These are phyloP conservation scores for Sebastes umbrosus DNA, from an alignment of 2,797 vertebrate species.

Conservation along the genomic window DNA sequence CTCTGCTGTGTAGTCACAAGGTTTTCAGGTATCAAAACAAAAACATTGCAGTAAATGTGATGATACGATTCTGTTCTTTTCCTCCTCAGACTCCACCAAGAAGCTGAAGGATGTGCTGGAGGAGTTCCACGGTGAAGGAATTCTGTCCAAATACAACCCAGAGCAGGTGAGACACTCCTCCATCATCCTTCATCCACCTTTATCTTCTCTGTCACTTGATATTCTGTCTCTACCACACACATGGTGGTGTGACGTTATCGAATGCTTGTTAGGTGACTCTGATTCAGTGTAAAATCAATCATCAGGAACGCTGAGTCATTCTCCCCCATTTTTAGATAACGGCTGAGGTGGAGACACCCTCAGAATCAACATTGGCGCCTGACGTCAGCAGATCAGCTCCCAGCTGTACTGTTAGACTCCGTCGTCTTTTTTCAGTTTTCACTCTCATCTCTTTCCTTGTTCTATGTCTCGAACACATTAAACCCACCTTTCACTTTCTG, in stretches of 20 bases:
- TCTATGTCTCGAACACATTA: background rate
- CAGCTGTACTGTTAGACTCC: background rate
- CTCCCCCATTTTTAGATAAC: background rate
- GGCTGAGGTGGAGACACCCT: conserved; percentile 18
- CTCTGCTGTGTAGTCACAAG: background rate
- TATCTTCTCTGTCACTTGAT: background rate
- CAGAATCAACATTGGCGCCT: conserved; percentile 9
- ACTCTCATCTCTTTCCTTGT: background rate
- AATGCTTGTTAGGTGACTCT: background rate
- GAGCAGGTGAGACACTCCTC: conserved; percentile 84
- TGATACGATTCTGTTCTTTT: background rate
- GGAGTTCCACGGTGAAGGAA: conserved; percentile 89
- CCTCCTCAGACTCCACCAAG: conserved; percentile 2
- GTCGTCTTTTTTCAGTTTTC: background rate
- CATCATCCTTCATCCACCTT: background rate
- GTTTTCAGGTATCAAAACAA: background rate
- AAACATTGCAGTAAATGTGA: background rate
- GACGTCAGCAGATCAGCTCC: conserved; percentile 28
- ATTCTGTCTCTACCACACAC: background rate
- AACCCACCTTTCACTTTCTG: background rate
- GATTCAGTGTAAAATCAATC: conserved; percentile 22
- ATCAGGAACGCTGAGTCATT: conserved; percentile 35
- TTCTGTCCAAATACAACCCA: conserved; percentile 90
- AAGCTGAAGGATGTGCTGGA: conserved; percentile 85
- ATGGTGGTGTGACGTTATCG: background rate